Evolutionary conservation across 1,140 invertebrate species (phyloP).

Genomic region (Ceratina japonica): DNA sequence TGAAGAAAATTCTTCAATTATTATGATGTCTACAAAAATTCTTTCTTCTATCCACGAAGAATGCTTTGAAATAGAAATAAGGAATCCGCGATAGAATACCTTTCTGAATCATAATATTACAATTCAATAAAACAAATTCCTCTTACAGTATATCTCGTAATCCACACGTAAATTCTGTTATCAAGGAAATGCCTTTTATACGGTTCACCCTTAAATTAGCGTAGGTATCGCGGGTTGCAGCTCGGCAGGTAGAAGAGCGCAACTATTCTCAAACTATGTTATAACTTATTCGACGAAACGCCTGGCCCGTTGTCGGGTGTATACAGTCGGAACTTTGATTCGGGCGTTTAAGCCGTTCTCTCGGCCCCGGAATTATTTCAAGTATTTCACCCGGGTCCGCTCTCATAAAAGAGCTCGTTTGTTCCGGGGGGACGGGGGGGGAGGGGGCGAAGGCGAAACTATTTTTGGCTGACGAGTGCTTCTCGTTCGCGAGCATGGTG

Average conservation of each 20-base stretch:
- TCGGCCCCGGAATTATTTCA: slow-evolving; percentile 8
- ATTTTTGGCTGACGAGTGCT: neutral
- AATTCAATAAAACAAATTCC: neutral
- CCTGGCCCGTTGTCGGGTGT: neutral
- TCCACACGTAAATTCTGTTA: neutral
- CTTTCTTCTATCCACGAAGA: too few relatives aligned
- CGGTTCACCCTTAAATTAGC: neutral
- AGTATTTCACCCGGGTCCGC: slow-evolving; percentile 8
- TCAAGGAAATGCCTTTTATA: neutral
- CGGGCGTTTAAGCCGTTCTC: slow-evolving; percentile 6
- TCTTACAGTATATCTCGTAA: neutral
- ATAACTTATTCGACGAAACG: slow-evolving; percentile 15
- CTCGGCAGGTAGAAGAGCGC: neutral
- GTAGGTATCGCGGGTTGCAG: neutral
- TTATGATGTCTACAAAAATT: too few relatives aligned
- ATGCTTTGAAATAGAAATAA: too few relatives aligned
- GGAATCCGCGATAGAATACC: too few relatives aligned
- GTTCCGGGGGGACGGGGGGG: neutral
- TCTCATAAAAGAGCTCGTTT: slow-evolving; percentile 19
- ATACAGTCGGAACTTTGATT: slow-evolving; percentile 18
- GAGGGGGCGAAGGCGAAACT: neutral
- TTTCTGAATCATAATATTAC: too few relatives aligned
- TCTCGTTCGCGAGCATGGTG: neutral
- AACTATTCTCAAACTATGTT: slow-evolving; percentile 26
- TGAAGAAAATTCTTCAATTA: too few relatives aligned